Conservation (phyloP, 2,888 invertebrate genomes). For the Phorcus lineatus region DNA sequence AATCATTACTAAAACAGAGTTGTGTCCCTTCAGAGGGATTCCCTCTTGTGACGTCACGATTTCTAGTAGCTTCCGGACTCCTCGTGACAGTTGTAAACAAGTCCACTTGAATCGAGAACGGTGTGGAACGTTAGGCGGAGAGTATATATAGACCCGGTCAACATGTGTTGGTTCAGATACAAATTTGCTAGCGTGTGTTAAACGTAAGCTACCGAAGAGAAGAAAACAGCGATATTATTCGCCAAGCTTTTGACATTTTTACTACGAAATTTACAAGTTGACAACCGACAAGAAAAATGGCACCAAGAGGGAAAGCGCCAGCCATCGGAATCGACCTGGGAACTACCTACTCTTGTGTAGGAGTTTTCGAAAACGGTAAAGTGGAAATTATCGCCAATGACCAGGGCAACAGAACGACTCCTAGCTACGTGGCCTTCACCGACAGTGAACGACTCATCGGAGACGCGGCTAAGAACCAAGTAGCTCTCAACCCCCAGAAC, state of each 20-base stretch:
- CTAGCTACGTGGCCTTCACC: constrained; percentile 85
- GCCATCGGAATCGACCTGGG: constrained; percentile 91
- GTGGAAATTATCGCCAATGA: constrained; percentile 77
- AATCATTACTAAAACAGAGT: no score
- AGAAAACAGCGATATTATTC: not conserved
- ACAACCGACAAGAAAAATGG: not conserved
- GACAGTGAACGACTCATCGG: constrained; percentile 76
- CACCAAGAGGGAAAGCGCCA: constrained; percentile 41
- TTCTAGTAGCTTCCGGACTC: no score
- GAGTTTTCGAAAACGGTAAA: constrained; percentile 75
- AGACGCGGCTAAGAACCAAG: constrained; percentile 77
- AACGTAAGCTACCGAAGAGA: not conserved
- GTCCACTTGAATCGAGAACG: not conserved
- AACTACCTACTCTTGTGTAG: constrained; percentile 84
- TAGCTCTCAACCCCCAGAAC: constrained; percentile 83
- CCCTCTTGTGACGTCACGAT: no score
- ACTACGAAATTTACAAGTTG: not conserved
- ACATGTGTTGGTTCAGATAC: not conserved
- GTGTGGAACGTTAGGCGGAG: not conserved
- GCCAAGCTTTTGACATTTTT: not conserved
- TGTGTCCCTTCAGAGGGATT: no score
- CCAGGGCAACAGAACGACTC: constrained; percentile 83
- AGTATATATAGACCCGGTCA: not conserved
- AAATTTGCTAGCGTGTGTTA: not conserved
- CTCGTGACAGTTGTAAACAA: no score